Base-by-base conservation (phyloP, 2,113 vertebrate genomes). In the Ceyx margarethae region DNA sequence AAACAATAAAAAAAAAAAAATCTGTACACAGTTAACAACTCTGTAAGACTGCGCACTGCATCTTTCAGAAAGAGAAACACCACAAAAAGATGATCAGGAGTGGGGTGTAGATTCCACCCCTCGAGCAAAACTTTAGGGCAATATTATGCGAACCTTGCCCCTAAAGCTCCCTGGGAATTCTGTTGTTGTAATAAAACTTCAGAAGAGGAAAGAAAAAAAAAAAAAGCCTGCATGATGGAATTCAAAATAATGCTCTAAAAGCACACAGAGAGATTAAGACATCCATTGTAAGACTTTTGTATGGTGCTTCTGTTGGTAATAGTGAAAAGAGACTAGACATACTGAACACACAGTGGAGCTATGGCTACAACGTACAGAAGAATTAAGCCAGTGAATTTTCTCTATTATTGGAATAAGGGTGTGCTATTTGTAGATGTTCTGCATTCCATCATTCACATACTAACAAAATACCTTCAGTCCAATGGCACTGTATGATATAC, bases 131-230 rank as follows among this genome's bases (percentile, higher is more conserved):
- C 96, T 98, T 95, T 93, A 96, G 97, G 97, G 92, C 97, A 97
- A 97, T 98, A 98, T 98, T 98, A 98, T 97, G 97, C 95, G 94
- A 98, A 97, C 98, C 97, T 97, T 98, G 96, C 96, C 97, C 94
- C 95, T 97, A 98, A 98, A 98, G 98, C 98, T 98, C 97, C 98
- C 98, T 98, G 98, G 98, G 98, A 99, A 98, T 98, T 98, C 97
- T 96, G 97, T 95, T 97, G 97, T 97, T 98, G 97, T 97, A 98
- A 98, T 98, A 98, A 98, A 97, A 97, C 97, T 97, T 97, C 97
- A 98, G 97, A 98, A 97, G 95, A 97, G 94, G 96, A 95, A 97
- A 96, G 88, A 95, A 97, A 97, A 66, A 72, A 86, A 33, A 9
- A 87, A 95, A 97, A 97, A 96, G 96, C 75, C 96, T 96, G 96